Evolutionary conservation across 2,888 invertebrate species (phyloP).

Genomic region (Drosophila testacea): DNA sequence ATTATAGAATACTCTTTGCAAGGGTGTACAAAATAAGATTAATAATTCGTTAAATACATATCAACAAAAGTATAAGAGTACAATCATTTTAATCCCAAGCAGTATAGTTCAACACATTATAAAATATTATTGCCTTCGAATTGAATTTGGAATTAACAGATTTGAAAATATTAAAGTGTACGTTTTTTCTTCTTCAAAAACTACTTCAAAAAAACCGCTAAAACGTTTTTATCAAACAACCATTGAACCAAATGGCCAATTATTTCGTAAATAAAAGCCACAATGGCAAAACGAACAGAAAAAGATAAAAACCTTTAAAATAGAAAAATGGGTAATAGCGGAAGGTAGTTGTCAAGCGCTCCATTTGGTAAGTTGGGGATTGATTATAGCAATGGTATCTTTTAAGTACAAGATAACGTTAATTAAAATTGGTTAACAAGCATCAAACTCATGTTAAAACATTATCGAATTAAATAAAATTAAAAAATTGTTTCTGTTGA

Average conservation of each 20-base stretch:
- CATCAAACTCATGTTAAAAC: background rate
- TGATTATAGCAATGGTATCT: background rate
- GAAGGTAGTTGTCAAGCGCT: background rate
- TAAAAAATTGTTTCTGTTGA: conserved; percentile 6
- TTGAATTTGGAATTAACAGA: too few species aligned
- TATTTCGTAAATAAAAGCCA: background rate
- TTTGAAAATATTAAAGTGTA: too few species aligned
- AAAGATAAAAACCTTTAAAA: background rate
- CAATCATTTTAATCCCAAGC: too few species aligned
- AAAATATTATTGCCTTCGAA: too few species aligned
- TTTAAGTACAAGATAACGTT: conserved; percentile 13
- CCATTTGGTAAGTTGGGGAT: background rate
- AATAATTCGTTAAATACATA: too few species aligned
- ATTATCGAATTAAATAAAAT: conserved; percentile 20
- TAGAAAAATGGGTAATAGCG: background rate
- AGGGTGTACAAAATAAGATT: too few species aligned
- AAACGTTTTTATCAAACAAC: background rate
- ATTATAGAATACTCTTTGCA: too few species aligned
- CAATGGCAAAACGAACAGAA: background rate
- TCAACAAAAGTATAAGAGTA: too few species aligned
- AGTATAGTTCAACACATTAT: too few species aligned
- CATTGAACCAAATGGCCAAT: background rate
- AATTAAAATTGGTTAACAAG: conserved; percentile 24
- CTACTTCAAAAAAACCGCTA: too few species aligned
- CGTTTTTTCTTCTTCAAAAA: background rate